Base-by-base conservation (phyloP, 2,113 vertebrate genomes). In the Cathartes aura region DNA sequence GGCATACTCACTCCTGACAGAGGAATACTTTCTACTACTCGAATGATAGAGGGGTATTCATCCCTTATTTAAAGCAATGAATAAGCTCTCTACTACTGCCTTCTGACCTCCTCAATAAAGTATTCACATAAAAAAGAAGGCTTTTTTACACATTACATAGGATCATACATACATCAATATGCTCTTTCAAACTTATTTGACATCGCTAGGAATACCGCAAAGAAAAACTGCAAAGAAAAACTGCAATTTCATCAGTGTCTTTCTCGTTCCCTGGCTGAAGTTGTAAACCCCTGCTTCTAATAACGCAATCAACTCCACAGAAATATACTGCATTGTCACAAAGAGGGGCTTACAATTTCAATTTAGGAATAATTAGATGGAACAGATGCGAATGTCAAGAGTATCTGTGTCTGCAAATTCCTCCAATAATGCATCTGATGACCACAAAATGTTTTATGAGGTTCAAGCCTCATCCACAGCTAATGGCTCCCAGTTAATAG, bases 401-500 rank as follows among this genome's bases (percentile, higher is more conserved):
- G 56, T 73, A 94, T 81, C 94, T 64, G 53, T 84, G 89, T 91
- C 92, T 94, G 80, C 68, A 96, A 71, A 95, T 94, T 95, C 92
- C 82, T 91, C 87, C 92, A 94, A 91, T 96, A 97, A 96, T 94
- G 85, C 27, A 4, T 80, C 78, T 89, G 95, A 94, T 96, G 91
- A 92, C 93, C 95, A 96, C 95, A 94, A 97, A 97, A 91, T 89
- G 43, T 90, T 97, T 92, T 90, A 93, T 88, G 86, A 96, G 75
- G 87, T 94, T 97, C 84, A 91, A 95, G 83, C 88, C 67, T 98
- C 95, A 93, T 97, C 94, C 97, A 93, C 87, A 89, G 93, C 91
- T 97, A 97, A 98, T 96, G 94, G 95, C 56, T 97, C 70, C 89
- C 62, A 89, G 84, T 97, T 97, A 97, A 97, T 52, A 97, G 87